These are phyloP conservation scores for Horisme vitalbata DNA, from an alignment of 2,888 invertebrate species.

Conservation along the genomic window DNA sequence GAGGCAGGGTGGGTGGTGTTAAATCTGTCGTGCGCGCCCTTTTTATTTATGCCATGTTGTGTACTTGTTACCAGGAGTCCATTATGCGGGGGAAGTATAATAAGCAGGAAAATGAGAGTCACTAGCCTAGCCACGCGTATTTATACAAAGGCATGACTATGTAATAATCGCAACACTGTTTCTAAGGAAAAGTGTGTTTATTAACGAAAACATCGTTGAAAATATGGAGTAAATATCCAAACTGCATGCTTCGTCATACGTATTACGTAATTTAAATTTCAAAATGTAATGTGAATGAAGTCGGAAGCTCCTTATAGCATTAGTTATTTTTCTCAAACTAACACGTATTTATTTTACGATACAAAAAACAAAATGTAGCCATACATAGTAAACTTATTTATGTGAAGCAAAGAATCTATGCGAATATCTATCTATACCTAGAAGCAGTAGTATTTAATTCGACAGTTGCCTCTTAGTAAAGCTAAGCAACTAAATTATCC, in stretches of 20 bases:
- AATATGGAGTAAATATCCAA: slow-evolving; percentile 1
- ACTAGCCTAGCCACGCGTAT: slow-evolving; percentile 16
- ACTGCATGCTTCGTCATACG: background rate
- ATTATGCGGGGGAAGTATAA: slow-evolving; percentile 45
- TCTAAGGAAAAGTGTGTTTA: slow-evolving; percentile 24
- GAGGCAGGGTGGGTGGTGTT: slow-evolving; percentile 35
- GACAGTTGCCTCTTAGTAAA: background rate
- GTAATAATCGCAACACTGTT: slow-evolving; percentile 23
- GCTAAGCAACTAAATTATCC: background rate
- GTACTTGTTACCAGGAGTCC: slow-evolving; percentile 43
- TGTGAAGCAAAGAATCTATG: too few species aligned
- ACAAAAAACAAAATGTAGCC: too few species aligned
- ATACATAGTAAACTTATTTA: too few species aligned
- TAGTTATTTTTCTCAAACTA: too few species aligned
- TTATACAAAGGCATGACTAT: too few species aligned
- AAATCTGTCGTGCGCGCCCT: slow-evolving; percentile 48
- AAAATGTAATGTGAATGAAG: too few species aligned
- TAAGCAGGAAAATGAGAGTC: slow-evolving; percentile 58
- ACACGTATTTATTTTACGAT: too few species aligned
- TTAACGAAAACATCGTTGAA: slow-evolving; percentile 1
- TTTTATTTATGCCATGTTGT: slow-evolving; percentile 48
- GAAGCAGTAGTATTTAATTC: too few species aligned
- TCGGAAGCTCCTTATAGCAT: too few species aligned
- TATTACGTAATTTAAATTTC: background rate
- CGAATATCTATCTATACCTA: too few species aligned